These are phyloP conservation scores for Luscinia luscinia DNA, from an alignment of 2,797 vertebrate genomes.

Conservation along the genomic window DNA sequence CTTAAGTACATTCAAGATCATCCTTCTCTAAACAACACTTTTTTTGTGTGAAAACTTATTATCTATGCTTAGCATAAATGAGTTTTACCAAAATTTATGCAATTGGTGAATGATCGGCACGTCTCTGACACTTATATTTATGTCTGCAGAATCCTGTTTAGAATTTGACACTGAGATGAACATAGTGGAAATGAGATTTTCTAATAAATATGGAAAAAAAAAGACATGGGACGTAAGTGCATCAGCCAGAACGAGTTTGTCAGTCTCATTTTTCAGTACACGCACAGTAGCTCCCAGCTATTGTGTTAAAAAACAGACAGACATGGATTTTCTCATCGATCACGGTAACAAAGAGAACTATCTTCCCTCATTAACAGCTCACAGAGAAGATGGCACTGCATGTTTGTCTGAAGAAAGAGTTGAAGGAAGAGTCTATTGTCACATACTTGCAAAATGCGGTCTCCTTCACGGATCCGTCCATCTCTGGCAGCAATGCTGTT, in stretches of 20 bases:
- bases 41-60: constrained; percentile 21
- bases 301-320: constrained; percentile 65
- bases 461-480: constrained; percentile 93
- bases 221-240: constrained; percentile 50
- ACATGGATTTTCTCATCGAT: constrained; percentile 68
- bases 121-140: constrained; percentile 26
- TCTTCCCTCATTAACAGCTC: constrained; percentile 60
- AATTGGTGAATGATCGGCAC: background rate
- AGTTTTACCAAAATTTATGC: constrained; percentile 61
- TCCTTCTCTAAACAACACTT: constrained; percentile 9
- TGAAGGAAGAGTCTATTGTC: constrained; percentile 26
- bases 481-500: constrained; percentile 95
- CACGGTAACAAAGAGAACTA: constrained; percentile 61
- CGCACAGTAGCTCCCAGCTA: constrained; percentile 27
- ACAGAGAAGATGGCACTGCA: background rate
- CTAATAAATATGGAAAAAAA: constrained; percentile 66
- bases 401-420: constrained; percentile 19
- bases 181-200: constrained; percentile 53
- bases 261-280: constrained; percentile 63
- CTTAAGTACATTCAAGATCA: background rate
- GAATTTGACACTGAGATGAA: constrained; percentile 35
- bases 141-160: constrained; percentile 43
- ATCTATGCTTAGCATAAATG: background rate
- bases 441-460: constrained; percentile 94
- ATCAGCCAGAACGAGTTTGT: constrained; percentile 66